Evolutionary conservation across 2,888 invertebrate species (phyloP).

Genomic region (Itoplectis maculator): DNA sequence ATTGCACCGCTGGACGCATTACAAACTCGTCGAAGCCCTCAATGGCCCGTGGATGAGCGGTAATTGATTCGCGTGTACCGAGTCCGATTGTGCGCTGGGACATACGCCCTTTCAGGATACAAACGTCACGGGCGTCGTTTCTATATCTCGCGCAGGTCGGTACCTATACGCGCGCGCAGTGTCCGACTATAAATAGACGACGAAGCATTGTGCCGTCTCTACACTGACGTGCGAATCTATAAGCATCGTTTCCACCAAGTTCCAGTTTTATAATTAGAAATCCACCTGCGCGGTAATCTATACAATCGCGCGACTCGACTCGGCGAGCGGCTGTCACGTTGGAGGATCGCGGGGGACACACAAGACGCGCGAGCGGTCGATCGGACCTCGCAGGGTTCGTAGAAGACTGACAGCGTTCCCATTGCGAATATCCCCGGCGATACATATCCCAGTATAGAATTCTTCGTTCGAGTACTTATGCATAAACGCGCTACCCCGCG

Average conservation of each 20-base stretch:
- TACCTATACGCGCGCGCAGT: conserved; percentile 7
- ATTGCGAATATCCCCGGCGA: too few species aligned
- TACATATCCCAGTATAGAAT: conserved; percentile 27
- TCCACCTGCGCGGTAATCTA: not conserved
- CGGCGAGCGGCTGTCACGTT: too few species aligned
- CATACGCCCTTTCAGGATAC: conserved; percentile 38
- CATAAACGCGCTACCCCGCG: not conserved
- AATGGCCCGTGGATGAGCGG: conserved; percentile 36
- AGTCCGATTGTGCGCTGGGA: not conserved
- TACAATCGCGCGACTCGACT: not conserved
- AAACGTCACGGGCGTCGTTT: conserved; percentile 27
- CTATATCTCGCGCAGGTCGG: conserved; percentile 18
- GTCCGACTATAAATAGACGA: conserved; percentile 49
- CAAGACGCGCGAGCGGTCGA: conserved; percentile 42
- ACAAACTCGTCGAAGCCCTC: conserved; percentile 36
- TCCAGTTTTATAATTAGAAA: conserved; percentile 47
- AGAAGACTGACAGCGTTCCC: conserved; percentile 33
- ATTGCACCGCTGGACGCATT: conserved; percentile 41
- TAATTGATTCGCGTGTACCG: conserved; percentile 45
- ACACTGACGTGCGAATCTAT: conserved; percentile 35
- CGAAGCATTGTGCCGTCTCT: not conserved
- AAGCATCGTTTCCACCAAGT: conserved; percentile 27
- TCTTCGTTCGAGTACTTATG: conserved; percentile 13
- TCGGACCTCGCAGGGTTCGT: conserved; percentile 19
- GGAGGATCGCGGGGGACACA: not conserved